phyloP scores from a whole-genome alignment of 1,140 invertebrate genomes.

The Popillia japonica region DNA sequence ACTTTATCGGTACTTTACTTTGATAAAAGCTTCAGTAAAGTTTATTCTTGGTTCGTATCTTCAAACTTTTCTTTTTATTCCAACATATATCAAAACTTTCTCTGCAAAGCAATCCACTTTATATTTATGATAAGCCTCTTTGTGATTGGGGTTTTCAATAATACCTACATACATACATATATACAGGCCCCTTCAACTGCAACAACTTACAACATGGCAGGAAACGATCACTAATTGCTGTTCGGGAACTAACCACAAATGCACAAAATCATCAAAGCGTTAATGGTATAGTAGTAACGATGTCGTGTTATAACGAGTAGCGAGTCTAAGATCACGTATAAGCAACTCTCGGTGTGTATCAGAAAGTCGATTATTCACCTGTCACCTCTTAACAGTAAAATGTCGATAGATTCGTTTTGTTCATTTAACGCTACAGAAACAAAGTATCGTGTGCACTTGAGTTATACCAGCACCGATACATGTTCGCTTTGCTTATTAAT shows the following conservation, averaged over 20 bases:
- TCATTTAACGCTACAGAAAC: conserved; percentile 9
- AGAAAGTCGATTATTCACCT: conserved; percentile 27
- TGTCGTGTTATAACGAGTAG: not conserved
- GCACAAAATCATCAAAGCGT: conserved; percentile 3
- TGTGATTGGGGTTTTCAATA: not conserved
- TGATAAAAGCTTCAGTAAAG: no score
- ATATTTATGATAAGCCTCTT: conserved; percentile 15
- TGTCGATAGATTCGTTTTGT: conserved; percentile 17
- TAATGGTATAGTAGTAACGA: not conserved
- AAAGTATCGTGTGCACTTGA: conserved; percentile 17
- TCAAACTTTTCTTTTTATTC: not conserved
- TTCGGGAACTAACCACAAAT: not conserved
- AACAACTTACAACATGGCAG: not conserved
- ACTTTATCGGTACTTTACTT: no score
- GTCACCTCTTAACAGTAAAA: conserved; percentile 18
- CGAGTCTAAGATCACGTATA: conserved; percentile 10
- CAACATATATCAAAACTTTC: not conserved
- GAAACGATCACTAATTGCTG: conserved; percentile 18
- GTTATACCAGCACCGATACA: conserved; percentile 1
- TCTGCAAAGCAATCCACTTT: not conserved
- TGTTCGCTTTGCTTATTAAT: not conserved
- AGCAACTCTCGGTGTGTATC: conserved; percentile 8
- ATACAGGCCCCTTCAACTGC: not conserved
- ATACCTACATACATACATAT: not conserved
- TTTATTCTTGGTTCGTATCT: no score